Evolutionary conservation across 2,113 vertebrate genomes (phyloP).

Genomic region (Geothlypis trichas): DNA sequence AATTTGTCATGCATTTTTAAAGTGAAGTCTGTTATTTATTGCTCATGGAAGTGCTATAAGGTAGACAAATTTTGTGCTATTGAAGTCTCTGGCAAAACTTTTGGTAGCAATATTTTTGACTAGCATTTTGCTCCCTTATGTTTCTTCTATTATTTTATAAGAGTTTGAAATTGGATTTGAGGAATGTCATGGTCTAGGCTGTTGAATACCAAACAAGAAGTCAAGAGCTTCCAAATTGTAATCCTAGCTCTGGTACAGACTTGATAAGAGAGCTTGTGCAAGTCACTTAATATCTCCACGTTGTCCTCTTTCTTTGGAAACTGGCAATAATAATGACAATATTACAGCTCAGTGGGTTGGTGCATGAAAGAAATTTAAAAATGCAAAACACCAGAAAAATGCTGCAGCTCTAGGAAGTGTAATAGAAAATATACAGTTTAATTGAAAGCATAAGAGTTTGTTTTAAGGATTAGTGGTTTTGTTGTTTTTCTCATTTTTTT

Average conservation of each 20-base stretch:
- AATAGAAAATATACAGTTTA: not conserved
- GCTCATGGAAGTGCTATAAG: not conserved
- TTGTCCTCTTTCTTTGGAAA: not conserved
- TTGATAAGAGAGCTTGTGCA: not conserved
- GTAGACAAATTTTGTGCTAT: not conserved
- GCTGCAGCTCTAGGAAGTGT: not conserved
- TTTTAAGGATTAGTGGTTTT: not conserved
- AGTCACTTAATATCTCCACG: not conserved
- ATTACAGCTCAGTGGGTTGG: not conserved
- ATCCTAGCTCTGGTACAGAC: not conserved
- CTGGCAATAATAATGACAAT: not conserved
- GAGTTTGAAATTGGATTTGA: slow-evolving; percentile 16
- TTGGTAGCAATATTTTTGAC: not conserved
- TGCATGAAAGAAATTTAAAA: not conserved
- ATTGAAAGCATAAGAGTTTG: not conserved
- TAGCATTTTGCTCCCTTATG: not conserved
- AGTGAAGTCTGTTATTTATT: not conserved
- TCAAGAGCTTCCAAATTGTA: slow-evolving; percentile 13
- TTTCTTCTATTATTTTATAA: slow-evolving; percentile 3
- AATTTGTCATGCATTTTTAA: not conserved
- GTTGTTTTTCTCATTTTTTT: not conserved
- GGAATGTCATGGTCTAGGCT: not conserved
- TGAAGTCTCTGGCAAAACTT: not conserved
- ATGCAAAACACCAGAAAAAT: not conserved
- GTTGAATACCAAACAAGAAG: not conserved